Conservation (phyloP, 2,797 vertebrate genomes). For the Psittacula echo region DNA sequence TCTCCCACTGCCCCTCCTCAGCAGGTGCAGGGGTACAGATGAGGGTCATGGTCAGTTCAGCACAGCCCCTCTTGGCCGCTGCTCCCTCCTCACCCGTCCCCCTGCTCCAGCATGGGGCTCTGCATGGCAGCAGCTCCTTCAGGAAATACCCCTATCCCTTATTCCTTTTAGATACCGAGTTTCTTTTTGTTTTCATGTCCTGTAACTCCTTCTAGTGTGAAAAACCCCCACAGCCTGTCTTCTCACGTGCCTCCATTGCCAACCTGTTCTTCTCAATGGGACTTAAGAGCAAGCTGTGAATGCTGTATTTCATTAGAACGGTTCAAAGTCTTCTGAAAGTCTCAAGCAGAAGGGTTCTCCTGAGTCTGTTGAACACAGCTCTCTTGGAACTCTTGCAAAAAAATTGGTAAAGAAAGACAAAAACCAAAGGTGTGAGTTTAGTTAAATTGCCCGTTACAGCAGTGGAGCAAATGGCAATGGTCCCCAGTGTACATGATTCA, state of each 20-base stretch:
- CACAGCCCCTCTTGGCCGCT: neutral
- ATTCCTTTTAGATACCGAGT: neutral
- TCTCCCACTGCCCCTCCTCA: neutral
- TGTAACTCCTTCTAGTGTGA: neutral
- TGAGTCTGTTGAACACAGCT: neutral
- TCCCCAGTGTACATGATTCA: neutral
- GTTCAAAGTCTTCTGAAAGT: neutral
- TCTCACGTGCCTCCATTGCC: rapidly evolving
- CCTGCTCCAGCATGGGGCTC: neutral
- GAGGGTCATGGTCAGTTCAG: neutral
- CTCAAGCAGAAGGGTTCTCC: neutral
- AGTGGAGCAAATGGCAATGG: neutral
- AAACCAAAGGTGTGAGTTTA: neutral
- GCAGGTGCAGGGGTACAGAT: neutral
- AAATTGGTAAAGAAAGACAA: neutral
- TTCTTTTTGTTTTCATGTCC: neutral
- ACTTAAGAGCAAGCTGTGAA: neutral
- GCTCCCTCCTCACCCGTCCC: neutral
- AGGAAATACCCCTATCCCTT: neutral
- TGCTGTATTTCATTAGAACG: neutral
- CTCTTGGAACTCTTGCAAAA: neutral
- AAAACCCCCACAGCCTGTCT: neutral
- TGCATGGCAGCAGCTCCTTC: neutral
- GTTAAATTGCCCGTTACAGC: neutral
- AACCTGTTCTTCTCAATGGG: neutral